Evolutionary conservation across 2,113 vertebrate genomes (phyloP).

Genomic region (Scalopus aquaticus): DNA sequence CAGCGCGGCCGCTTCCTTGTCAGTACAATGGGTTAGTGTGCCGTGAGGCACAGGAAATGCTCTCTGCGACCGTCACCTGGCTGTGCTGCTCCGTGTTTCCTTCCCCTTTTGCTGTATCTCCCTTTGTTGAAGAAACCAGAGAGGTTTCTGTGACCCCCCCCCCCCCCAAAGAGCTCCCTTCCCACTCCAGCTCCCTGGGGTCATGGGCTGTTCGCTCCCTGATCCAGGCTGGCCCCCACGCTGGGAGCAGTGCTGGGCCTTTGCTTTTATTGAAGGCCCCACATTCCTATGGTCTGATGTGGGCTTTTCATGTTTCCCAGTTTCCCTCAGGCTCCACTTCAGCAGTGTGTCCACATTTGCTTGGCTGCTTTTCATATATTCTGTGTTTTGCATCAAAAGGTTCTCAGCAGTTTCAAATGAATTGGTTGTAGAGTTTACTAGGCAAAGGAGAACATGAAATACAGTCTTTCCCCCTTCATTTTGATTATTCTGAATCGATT

Average conservation of each 20-base stretch:
- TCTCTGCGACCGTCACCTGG: not conserved
- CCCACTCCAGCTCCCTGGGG: not conserved
- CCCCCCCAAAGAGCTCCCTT: not conserved
- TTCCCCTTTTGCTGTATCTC: slow-evolving; percentile 16
- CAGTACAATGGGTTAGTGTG: not conserved
- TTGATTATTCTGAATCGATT: slow-evolving; percentile 42
- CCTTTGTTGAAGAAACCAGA: slow-evolving; percentile 46
- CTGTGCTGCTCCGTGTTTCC: slow-evolving; percentile 32
- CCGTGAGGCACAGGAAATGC: slow-evolving; percentile 46
- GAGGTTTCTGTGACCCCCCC: not conserved
- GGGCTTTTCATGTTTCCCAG: not conserved
- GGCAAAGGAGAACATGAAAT: slow-evolving; percentile 29
- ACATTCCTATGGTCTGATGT: slow-evolving; percentile 40
- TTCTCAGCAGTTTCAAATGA: slow-evolving; percentile 44
- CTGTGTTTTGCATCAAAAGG: slow-evolving; percentile 66
- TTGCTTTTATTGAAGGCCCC: slow-evolving; percentile 47
- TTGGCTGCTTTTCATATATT: slow-evolving; percentile 68
- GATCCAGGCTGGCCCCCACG: not conserved
- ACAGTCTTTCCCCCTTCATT: not conserved
- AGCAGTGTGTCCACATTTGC: slow-evolving; percentile 26
- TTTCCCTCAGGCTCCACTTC: slow-evolving; percentile 36
- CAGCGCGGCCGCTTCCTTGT: not conserved
- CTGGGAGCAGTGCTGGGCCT: not conserved
- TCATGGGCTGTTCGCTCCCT: not conserved
- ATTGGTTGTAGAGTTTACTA: slow-evolving; percentile 48